Base-by-base conservation (phyloP, 2,113 vertebrate genomes). In the Pangasianodon gigas region DNA sequence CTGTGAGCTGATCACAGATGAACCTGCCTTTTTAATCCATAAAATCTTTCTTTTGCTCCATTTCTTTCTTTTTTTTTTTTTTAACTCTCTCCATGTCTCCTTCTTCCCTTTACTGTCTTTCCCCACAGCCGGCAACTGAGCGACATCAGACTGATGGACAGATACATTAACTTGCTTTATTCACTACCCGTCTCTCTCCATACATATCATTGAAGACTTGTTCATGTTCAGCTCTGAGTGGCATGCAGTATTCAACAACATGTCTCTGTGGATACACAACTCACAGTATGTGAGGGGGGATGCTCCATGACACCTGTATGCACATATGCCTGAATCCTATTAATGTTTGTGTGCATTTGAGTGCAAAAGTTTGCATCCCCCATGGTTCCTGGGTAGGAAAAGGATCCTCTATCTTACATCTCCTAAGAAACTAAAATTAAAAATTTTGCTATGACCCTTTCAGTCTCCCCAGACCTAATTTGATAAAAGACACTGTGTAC, bases 101-200 rank as follows among this genome's bases (percentile, higher is more conserved):
- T 93, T 92, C 92, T 94, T 93, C 94, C 92, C 79, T 82, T 32
- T 21, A 37, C 81, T 24, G 16, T 92, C 93, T 94, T 93, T 93
- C 94, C 94, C 94, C 95, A 62, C 90, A 94, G 94, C 93, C 90
- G 90, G 93, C 93, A 94, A 94, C 91, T 91, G 92, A 93, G 91
- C 90, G 87, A 91, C 75, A 90, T 90, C 90, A 92, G 26, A 81
- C 89, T 91, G 93, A 90, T 90, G 81, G 56, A 92, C 90, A 91
- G 92, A 94, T 93, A 92, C 93, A 92, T 93, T 93, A 92, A 91
- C 86, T 89, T 91, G 92, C 94, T 95, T 94, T 92, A 94, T 93
- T 94, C 90, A 69, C 19, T 71, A 62, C 16, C n/a, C 32, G 11
- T 81, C 86, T 58, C 87, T 71, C 52, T 67, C 52, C 9, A 4